Percentiles rank a stretch among this genome's conserved stretches.
Evolutionary conservation across 2,888 invertebrate species (phyloP).

Genomic region (Gisinianus flammeolus): DNA sequence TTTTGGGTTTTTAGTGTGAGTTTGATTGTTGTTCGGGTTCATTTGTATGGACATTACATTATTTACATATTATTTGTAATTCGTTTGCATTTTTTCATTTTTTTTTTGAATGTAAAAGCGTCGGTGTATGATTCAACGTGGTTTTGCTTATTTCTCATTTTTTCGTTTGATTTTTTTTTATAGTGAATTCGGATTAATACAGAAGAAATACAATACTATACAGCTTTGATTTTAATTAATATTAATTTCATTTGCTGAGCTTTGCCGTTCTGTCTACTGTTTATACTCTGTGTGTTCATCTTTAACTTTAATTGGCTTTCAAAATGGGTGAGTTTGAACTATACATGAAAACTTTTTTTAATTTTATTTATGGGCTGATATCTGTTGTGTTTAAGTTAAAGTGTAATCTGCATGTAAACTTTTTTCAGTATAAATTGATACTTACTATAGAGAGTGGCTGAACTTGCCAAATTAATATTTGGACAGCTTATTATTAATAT

Average conservation of each 20-base stretch:
- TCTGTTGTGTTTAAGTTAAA: not conserved
- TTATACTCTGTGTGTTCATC: constrained; percentile 20
- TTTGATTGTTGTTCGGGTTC: not conserved
- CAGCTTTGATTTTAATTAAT: not conserved
- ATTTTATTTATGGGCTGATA: too few species aligned
- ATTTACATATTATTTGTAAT: not conserved
- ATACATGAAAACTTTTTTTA: too few species aligned
- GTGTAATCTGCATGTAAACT: too few species aligned
- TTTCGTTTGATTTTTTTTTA: not conserved
- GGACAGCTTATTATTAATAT: too few species aligned
- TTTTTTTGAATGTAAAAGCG: not conserved
- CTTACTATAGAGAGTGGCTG: too few species aligned
- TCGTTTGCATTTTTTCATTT: not conserved
- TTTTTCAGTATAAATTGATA: too few species aligned
- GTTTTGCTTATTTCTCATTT: not conserved
- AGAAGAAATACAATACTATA: not conserved
- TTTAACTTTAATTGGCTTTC: constrained; percentile 23
- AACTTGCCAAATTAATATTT: too few species aligned
- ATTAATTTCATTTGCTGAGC: not conserved
- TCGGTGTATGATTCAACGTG: too few species aligned
- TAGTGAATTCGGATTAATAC: not conserved
- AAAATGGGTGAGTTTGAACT: constrained; percentile 32
- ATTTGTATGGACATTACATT: not conserved
- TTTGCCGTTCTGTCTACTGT: constrained; percentile 21
- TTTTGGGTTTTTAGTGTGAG: not conserved